Percentiles rank a stretch among this genome's conserved stretches.
Conservation (phyloP, 2,113 vertebrate genomes). For the Quiscalus mexicanus region DNA sequence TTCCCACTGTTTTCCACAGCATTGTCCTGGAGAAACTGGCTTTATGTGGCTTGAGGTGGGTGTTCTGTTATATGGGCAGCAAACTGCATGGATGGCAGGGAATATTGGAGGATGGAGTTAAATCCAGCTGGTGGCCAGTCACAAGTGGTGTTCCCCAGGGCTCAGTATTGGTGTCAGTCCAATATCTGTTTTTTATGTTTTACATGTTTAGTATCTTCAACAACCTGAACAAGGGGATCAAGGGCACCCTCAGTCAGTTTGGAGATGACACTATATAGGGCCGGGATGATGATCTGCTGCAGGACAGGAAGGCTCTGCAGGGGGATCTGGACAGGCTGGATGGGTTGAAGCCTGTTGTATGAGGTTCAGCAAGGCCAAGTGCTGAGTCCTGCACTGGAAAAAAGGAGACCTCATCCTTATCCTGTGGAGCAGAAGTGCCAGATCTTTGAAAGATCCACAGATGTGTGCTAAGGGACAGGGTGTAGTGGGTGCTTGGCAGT, state of each 20-base stretch:
- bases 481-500: neutral
- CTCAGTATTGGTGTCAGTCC: neutral
- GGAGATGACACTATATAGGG: neutral
- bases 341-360: neutral
- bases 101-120: neutral
- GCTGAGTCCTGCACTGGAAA: neutral
- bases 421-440: neutral
- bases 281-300: neutral
- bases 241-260: neutral
- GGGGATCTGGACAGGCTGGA: neutral
- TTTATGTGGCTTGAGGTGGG: neutral
- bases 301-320: neutral
- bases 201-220: neutral
- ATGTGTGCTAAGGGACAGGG: neutral
- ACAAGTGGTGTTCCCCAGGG: accelerated
- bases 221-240: neutral
- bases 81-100: neutral
- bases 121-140: neutral
- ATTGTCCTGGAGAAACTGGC: neutral
- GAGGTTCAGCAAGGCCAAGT: neutral
- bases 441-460: neutral
- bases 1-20: neutral
- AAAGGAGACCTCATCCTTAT: neutral
- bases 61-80: neutral
- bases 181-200: neutral